Base-by-base conservation (phyloP, 2,797 vertebrate species). In the Lophius americanus region DNA sequence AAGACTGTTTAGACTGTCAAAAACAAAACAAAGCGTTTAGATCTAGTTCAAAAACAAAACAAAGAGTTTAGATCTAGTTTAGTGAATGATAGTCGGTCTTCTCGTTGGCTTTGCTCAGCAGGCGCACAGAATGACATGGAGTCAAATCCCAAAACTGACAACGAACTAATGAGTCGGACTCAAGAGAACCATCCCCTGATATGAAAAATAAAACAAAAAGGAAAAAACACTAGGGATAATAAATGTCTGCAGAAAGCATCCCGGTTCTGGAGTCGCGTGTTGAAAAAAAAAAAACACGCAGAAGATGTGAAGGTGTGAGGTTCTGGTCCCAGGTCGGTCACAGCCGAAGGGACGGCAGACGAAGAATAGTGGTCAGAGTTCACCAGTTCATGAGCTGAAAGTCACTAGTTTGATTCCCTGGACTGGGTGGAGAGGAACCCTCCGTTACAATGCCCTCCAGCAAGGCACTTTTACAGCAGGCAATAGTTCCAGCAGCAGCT, bases 401-500 rank as follows among this genome's bases (percentile, higher is more conserved):
- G 65, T 60, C 57, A 60, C 72, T 66, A 47, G 69, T 80, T 79
- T 5, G 51, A 76, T 69, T 75, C 68, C 83, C 76, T 64, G 73
- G 62, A 70, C 59, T 38, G 61, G 51, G 60, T 11, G 38, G 50
- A 59, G 9, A 6, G 10, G 7, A 39, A 9, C 7, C 14, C 3
- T 4, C 14, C 8, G 35, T n/a, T 81, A 60, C 75, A 3, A 75
- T 72, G 85, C 81, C 85, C 61, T 78, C 49, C 43, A 86, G 85
- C 83, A 89, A 91, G 88, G 88, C 90, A 91, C 90, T 90, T 89
- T 48, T 64, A 79, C 78, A 85, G 79, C 78, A 78, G 75, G 61
- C 50, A 9, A 60, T 57, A 58, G 61, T 60, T 82, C 74, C 68
- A 48, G 51, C 47, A 51, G 58, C 70, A 60, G 66, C 70, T 60